Evolutionary conservation across 2,797 vertebrate species (phyloP), one percentile per base, ranked within the genome.

Genomic region (Aldrovandia affinis): DNA sequence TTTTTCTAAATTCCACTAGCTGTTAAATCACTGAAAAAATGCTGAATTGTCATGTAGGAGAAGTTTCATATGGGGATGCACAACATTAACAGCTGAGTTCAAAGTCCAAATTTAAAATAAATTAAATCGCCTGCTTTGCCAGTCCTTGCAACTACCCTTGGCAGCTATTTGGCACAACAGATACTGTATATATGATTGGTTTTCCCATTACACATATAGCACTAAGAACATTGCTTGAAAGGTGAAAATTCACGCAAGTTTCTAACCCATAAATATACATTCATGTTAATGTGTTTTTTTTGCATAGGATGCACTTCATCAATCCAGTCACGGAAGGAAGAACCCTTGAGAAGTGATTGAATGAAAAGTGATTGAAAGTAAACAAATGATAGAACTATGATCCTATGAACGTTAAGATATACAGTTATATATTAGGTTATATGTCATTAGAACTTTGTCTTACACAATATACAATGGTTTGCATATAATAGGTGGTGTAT

Each of bases 241-340:
- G 36, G 25, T 10, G 42, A n/a, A 2, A 18, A 15, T 57, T 20
- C 55, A 22, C 18, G 8, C 25, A 33, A 44, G 63, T 61, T 44
- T 33, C 42, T 63, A 42, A 78, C 73, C 18, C 83, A 86, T 39
- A 88, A 33, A 36, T 36, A 89, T 88, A 90, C 87, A 90, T 89
- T 91, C 87, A 84, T 81, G 82, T 89, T 54, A 85, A 28, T 36
- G 83, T 83, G 82, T 81, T 80, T 44, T 52, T 59, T 91, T 92
- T 91, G 91, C 89, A 91, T 92, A 92, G 89, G 88, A 91, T 89
- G 30, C 75, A 36, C 86, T 78, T 84, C 59, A 86, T 78, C 85
- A 52, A 79, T 44, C 73, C 68, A 77, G 50, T 44, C 84, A 86
- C 78, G 30, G 81, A 86, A 91, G 63, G 30, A 85, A 75, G 39